A percentile compares a stretch with the other conserved stretches of the same genome.
These are phyloP conservation scores for Tringa solitaria DNA, from an alignment of 2,113 vertebrate species.

Conservation along the genomic window DNA sequence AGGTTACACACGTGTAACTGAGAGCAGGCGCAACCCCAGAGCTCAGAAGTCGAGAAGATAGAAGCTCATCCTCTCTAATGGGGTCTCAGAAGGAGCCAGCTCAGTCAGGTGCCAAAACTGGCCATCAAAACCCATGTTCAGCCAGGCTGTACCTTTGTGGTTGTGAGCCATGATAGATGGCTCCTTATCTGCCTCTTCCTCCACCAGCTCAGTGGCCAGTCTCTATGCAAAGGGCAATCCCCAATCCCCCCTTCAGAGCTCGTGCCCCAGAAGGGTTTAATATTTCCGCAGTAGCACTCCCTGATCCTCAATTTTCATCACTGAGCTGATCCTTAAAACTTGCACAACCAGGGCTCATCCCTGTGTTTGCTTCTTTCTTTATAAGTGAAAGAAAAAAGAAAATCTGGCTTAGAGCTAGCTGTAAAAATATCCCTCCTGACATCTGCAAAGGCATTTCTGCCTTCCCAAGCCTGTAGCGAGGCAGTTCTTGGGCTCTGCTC, in stretches of 20 bases:
- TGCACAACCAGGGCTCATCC: not conserved
- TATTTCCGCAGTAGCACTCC: not conserved
- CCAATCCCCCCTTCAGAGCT: not conserved
- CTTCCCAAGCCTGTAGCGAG: not conserved
- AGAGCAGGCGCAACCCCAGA: not conserved
- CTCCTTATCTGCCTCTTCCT: not conserved
- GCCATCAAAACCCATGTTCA: not conserved
- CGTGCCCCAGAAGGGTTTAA: not conserved
- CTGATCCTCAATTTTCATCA: not conserved
- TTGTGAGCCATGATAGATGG: rapidly evolving
- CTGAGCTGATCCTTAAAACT: not conserved
- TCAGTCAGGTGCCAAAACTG: not conserved
- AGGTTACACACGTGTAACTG: not conserved
- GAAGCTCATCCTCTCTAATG: rapidly evolving
- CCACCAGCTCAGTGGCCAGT: not conserved
- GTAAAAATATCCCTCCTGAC: not conserved
- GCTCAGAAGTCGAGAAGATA: not conserved
- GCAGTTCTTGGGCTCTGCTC: not conserved
- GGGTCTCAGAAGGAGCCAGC: not conserved
- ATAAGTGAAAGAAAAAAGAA: not conserved
- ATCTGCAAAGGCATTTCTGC: not conserved
- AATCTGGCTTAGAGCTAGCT: not conserved
- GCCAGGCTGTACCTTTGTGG: not conserved
- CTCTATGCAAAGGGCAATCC: not conserved
- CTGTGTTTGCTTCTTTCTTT: not conserved